Conservation (phyloP, 2,888 invertebrate genomes). For the Molanna angustata region DNA sequence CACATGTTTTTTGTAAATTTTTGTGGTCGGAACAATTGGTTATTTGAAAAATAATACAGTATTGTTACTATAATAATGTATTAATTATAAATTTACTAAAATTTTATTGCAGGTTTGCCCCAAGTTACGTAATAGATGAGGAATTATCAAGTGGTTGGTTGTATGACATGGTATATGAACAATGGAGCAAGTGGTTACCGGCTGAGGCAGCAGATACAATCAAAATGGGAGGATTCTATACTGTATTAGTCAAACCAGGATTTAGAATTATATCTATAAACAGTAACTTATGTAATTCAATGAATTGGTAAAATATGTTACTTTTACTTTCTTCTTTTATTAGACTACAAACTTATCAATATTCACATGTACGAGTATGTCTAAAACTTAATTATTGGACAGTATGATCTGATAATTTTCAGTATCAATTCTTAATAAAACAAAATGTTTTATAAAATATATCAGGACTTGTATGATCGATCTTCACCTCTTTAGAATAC, state of each 20-base stretch:
- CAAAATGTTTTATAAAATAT: too few species aligned
- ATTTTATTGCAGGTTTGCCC: slow-evolving; percentile 69
- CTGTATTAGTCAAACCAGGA: slow-evolving; percentile 63
- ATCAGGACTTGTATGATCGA: too few species aligned
- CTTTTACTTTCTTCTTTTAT: too few species aligned
- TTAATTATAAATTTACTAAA: too few species aligned
- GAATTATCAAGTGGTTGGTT: slow-evolving; percentile 68
- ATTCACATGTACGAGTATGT: not conserved
- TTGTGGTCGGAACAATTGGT: not conserved
- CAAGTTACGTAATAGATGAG: slow-evolving; percentile 47
- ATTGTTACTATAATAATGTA: too few species aligned
- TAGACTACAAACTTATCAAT: not conserved
- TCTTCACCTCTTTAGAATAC: not conserved
- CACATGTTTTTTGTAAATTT: not conserved
- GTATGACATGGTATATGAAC: slow-evolving; percentile 68
- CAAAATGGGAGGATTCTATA: slow-evolving; percentile 73
- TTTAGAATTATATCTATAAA: slow-evolving; percentile 76
- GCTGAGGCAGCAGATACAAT: slow-evolving; percentile 59
- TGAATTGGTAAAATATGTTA: slow-evolving; percentile 61
- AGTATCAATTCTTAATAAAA: too few species aligned
- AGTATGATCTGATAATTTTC: too few species aligned
- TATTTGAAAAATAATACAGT: too few species aligned
- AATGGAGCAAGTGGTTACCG: slow-evolving; percentile 73
- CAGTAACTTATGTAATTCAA: slow-evolving; percentile 72
- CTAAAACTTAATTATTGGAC: not conserved